Evolutionary conservation across 2,113 vertebrate species (phyloP).

Genomic region (Sceloporus undulatus): DNA sequence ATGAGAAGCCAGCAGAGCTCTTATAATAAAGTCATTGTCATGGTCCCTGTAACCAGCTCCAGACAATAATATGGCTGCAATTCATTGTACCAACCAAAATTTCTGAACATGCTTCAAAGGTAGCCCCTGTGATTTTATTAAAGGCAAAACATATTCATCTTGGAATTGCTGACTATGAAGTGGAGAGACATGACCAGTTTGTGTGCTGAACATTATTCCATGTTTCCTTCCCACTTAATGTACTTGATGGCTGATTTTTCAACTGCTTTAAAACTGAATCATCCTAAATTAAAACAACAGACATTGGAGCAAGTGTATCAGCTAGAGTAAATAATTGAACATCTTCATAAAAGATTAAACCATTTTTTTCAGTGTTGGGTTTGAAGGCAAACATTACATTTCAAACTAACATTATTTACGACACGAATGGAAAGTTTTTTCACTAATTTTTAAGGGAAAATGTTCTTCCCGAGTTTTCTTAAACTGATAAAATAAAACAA

Average conservation of each 20-base stretch:
- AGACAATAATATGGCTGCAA: too few species aligned
- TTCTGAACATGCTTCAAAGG: too few species aligned
- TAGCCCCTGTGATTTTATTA: background rate
- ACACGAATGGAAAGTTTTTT: slow-evolving; percentile 45
- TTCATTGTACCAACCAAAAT: too few species aligned
- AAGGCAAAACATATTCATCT: background rate
- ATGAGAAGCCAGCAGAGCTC: too few species aligned
- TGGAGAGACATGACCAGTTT: background rate
- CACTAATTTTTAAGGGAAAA: background rate
- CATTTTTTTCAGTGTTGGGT: slow-evolving; percentile 23
- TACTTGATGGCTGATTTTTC: background rate
- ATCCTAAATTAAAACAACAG: slow-evolving; percentile 28
- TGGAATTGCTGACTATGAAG: background rate
- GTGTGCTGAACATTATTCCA: background rate
- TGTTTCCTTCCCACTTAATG: background rate
- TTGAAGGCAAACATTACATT: slow-evolving; percentile 12
- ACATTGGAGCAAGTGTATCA: slow-evolving; percentile 25
- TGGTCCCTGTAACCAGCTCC: too few species aligned
- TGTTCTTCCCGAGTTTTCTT: slow-evolving; percentile 27
- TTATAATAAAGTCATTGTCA: too few species aligned
- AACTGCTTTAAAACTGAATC: slow-evolving; percentile 25
- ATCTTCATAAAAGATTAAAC: slow-evolving; percentile 47
- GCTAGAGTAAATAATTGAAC: background rate
- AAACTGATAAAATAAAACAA: slow-evolving; percentile 45
- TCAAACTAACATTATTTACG: slow-evolving; percentile 35